These are phyloP conservation scores for Tipula vernalis DNA, from an alignment of 2,888 invertebrate genomes.

Conservation along the genomic window DNA sequence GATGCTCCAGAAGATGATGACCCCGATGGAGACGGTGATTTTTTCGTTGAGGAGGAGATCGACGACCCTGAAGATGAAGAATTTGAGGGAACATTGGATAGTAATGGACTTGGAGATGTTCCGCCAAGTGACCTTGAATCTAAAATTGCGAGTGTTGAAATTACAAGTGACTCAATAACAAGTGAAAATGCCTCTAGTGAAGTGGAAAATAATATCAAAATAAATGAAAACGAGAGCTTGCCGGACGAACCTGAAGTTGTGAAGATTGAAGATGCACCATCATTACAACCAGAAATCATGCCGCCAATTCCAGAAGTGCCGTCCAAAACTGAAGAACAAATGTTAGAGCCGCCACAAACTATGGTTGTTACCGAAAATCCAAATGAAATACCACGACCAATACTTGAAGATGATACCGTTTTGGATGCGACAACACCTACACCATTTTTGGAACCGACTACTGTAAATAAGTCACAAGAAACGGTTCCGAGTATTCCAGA, in stretches of 20 bases:
- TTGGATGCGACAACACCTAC: neutral
- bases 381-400: neutral
- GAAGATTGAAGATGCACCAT: neutral
- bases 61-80: conserved; percentile 24
- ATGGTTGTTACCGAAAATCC: neutral
- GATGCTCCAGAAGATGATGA: neutral
- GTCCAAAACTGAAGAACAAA: neutral
- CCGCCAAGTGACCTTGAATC: neutral
- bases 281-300: neutral
- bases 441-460: neutral
- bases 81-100: conserved; percentile 20
- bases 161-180: neutral
- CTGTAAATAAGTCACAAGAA: neutral
- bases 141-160: neutral
- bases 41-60: conserved; percentile 18
- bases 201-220: neutral
- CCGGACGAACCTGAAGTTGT: neutral
- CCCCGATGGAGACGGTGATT: conserved; percentile 9
- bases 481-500: neutral
- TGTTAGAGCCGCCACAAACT: neutral
- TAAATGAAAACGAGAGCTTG: neutral
- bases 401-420: neutral
- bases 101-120: conserved; percentile 16
- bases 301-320: neutral
- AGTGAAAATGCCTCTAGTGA: neutral